Base-by-base conservation (phyloP, 2,113 vertebrate species). In the Ammodytes marinus region DNA sequence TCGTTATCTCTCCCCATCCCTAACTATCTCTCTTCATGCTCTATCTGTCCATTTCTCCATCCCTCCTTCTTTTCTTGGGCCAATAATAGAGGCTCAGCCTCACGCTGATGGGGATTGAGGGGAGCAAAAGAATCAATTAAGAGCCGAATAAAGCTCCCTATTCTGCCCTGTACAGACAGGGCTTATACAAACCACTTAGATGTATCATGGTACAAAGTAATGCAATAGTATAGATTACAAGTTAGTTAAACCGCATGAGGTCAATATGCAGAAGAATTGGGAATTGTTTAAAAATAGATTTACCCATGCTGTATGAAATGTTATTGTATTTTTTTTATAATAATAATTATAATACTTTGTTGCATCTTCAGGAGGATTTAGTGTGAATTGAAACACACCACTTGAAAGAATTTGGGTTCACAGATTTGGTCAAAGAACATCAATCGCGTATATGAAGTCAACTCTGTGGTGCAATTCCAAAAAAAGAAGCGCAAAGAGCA, bases 61-160 rank as follows among this genome's bases (percentile, higher is more conserved):
- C 76, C 50, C 43, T 71, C 58, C 52, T 60, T 52, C 50, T 65
- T 69, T 83, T 87, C 57, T 43, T 27, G 54, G 27, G 74, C 68
- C 73, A 54, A 76, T 93, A 87, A 88, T 88, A 57, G 77, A 66
- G 82, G 68, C 52, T 86, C 54, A 80, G 74, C 63, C 46, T 88
- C 66, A 35, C 67, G 64, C 79, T 76, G 77, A 89, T 82, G 72
- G 63, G 66, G 77, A 83, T 17, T 69, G 69, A 63, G 50, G 46
- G 72, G 79, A 88, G 88, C 81, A 87, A 90, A 90, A 88, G 85
- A 90, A 89, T 89, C 84, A 82, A 73, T 88, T 86, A 64, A 35
- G 54, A 80, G 74, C 55, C 42, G 77, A 57, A 77, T 58, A 74
- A 72, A 27, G 27, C 27, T 27, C 27, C 74, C 71, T 72, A 40